phyloP scores from a whole-genome alignment of 2,113 vertebrate species.

The Sturnira hondurensis region DNA sequence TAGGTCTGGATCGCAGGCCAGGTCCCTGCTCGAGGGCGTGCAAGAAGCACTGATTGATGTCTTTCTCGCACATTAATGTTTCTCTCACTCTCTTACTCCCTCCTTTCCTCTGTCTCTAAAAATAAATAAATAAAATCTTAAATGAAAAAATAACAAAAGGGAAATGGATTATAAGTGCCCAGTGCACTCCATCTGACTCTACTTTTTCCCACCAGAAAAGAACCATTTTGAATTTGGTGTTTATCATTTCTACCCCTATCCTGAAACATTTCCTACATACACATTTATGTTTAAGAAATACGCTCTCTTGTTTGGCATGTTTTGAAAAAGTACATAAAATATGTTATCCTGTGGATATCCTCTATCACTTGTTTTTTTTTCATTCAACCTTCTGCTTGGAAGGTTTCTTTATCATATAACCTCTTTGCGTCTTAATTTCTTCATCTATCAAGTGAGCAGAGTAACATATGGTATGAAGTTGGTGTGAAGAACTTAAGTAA shows the following conservation, averaged over 20 bases:
- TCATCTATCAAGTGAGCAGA: neutral
- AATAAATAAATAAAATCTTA: no score
- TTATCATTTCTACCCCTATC: neutral
- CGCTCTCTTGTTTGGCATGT: neutral
- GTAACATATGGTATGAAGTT: neutral
- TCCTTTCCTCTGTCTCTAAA: no score
- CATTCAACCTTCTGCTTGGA: neutral
- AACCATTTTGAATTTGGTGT: neutral
- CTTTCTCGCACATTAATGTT: no score
- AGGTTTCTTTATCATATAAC: neutral
- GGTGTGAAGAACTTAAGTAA: neutral
- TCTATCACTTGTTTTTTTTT: neutral
- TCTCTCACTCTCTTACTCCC: no score
- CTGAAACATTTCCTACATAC: neutral
- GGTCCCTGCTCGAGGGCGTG: no score
- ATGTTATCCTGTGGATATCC: neutral
- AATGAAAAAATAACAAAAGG: neutral
- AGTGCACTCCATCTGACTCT: neutral
- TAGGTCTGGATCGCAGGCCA: no score
- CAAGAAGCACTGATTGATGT: no score
- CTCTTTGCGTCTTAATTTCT: neutral
- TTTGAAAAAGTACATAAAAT: constrained; percentile 5
- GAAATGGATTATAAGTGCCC: neutral
- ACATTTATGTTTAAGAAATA: neutral
- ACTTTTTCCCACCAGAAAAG: neutral